Conservation (phyloP, 2,888 invertebrate genomes). For the Eristalis pertinax region DNA sequence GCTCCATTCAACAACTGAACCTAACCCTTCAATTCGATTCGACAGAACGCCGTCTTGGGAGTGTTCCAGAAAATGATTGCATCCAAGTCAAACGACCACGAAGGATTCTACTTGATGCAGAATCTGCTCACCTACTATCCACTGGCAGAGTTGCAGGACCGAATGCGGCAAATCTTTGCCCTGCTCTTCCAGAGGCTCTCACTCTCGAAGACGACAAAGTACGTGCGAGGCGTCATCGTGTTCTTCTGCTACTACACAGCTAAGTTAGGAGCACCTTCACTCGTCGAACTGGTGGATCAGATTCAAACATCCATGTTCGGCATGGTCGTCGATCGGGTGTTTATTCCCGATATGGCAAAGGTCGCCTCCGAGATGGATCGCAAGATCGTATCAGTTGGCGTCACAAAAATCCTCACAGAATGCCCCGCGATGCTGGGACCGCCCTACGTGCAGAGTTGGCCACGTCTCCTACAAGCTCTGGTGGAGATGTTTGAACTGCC, state of each 20-base stretch:
- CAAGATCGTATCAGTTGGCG: conserved; percentile 95
- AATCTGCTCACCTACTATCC: conserved; percentile 92
- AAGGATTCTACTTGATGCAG: conserved; percentile 96
- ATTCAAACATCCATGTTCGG: conserved; percentile 96
- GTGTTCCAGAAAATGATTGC: conserved; percentile 98
- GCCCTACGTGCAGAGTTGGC: conserved; percentile 86
- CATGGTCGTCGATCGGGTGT: conserved; percentile 96
- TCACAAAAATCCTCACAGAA: conserved; percentile 92
- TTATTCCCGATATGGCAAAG: conserved; percentile 93
- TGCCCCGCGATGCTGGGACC: conserved; percentile 86
- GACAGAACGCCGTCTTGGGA: conserved; percentile 90
- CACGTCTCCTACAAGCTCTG: conserved; percentile 86
- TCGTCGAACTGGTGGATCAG: conserved; percentile 91
- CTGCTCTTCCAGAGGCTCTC: conserved; percentile 96
- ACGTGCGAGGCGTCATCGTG: conserved; percentile 93
- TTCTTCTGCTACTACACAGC: conserved; percentile 94
- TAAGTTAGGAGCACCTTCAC: conserved; percentile 88
- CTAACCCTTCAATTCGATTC: conserved; percentile 75
- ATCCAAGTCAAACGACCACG: conserved; percentile 96
- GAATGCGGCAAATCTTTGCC: conserved; percentile 93
- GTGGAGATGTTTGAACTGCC: conserved; percentile 95
- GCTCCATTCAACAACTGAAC: not conserved
- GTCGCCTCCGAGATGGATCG: conserved; percentile 91
- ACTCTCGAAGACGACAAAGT: conserved; percentile 97
- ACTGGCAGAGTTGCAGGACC: conserved; percentile 87